Conservation (phyloP, 2,888 invertebrate species). For the Leucoma salicis region DNA sequence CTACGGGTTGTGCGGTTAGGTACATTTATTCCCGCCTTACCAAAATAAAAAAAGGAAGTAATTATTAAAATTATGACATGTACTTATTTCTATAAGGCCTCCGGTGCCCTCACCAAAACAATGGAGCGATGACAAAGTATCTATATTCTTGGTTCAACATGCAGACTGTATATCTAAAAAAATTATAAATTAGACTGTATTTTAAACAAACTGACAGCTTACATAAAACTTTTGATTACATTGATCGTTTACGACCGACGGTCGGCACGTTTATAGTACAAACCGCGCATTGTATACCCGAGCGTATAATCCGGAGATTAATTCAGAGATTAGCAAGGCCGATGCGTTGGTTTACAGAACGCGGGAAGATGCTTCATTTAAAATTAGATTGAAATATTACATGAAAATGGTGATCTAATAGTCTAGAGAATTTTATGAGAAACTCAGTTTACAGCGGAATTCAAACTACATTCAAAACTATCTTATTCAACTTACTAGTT, state of each 20-base stretch:
- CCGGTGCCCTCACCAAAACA: too few species aligned
- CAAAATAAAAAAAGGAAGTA: too few species aligned
- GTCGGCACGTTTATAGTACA: conserved; percentile 17
- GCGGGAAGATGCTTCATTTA: neutral
- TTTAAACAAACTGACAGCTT: conserved; percentile 5
- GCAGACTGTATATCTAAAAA: neutral
- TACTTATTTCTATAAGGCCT: too few species aligned
- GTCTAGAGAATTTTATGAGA: too few species aligned
- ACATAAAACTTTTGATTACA: conserved; percentile 18
- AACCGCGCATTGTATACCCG: conserved; percentile 18
- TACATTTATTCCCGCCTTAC: too few species aligned
- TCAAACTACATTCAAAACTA: too few species aligned
- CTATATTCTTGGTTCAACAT: too few species aligned
- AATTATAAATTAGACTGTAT: neutral
- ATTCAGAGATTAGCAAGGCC: conserved; percentile 16
- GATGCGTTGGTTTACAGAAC: conserved; percentile 2
- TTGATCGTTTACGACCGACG: conserved; percentile 20
- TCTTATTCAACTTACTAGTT: too few species aligned
- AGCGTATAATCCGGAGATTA: conserved; percentile 10
- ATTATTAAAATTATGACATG: too few species aligned
- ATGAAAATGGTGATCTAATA: neutral
- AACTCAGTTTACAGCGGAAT: too few species aligned
- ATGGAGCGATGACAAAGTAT: too few species aligned
- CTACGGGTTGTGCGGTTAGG: too few species aligned
- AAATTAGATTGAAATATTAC: conserved; percentile 4